Conservation (phyloP, 2,797 vertebrate genomes). For the Neosilurus hyrtlii region DNA sequence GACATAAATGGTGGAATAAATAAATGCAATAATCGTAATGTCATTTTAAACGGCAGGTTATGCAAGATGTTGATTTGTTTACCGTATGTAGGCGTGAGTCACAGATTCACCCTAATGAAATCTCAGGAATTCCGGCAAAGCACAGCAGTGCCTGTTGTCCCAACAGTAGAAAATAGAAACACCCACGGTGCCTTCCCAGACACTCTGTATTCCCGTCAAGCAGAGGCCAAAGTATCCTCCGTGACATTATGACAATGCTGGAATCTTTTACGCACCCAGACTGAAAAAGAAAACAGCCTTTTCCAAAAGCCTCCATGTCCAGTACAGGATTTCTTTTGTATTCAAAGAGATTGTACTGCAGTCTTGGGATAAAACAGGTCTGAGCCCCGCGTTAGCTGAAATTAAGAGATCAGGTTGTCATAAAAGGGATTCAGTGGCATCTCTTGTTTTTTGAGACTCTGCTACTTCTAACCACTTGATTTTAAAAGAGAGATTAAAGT, state of each 20-base stretch:
- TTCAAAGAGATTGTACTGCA: not conserved
- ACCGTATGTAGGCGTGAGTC: conserved; percentile 31
- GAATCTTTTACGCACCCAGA: not conserved
- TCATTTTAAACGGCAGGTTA: conserved; percentile 17
- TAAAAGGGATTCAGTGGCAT: not conserved
- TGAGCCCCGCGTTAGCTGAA: not conserved
- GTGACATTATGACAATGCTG: conserved; percentile 20
- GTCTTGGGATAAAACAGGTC: conserved; percentile 6
- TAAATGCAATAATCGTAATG: not conserved
- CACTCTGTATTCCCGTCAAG: conserved; percentile 41
- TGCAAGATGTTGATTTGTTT: conserved; percentile 17
- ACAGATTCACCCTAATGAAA: conserved; percentile 37
- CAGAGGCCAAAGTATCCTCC: conserved; percentile 31
- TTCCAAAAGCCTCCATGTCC: not conserved
- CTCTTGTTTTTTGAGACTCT: not conserved
- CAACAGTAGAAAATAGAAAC: conserved; percentile 40
- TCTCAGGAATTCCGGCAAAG: conserved; percentile 40
- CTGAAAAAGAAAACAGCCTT: not conserved
- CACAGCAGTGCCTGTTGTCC: conserved; percentile 42
- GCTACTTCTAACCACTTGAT: not conserved
- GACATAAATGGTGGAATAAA: too few species aligned
- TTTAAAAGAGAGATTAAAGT: not conserved
- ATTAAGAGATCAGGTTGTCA: not conserved
- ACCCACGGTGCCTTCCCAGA: conserved; percentile 48
- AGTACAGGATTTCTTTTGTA: not conserved